Conservation (phyloP, 2,797 vertebrate genomes). For the Clarias fuscus region DNA sequence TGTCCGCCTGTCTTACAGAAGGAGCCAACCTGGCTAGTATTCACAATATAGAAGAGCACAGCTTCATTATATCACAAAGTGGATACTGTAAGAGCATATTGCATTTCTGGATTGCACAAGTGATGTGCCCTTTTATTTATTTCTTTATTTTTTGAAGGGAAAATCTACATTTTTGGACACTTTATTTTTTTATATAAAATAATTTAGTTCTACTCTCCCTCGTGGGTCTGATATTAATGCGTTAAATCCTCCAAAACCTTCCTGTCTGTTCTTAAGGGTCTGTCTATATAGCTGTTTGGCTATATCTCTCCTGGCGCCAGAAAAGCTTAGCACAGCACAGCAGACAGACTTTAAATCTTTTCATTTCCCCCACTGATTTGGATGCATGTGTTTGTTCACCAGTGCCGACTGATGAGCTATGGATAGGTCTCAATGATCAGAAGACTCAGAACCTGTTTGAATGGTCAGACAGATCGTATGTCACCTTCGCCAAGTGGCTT, state of each 20-base stretch:
- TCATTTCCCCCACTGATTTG: neutral
- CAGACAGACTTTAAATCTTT: too few relatives aligned
- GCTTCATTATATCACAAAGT: slow-evolving; percentile 87
- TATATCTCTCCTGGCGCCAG: too few relatives aligned
- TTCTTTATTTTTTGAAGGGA: too few relatives aligned
- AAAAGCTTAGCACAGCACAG: too few relatives aligned
- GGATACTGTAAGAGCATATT: slow-evolving; percentile 83
- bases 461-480: slow-evolving; percentile 87
- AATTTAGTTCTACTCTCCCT: too few relatives aligned
- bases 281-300: too few relatives aligned
- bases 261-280: too few relatives aligned
- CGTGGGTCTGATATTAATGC: too few relatives aligned
- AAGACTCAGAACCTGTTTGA: slow-evolving; percentile 89
- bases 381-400: slow-evolving; percentile 36
- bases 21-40: slow-evolving; percentile 87
- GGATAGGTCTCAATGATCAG: slow-evolving; percentile 93
- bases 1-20: slow-evolving; percentile 82
- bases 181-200: too few relatives aligned
- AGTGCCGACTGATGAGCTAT: slow-evolving; percentile 83
- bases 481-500: slow-evolving; percentile 87
- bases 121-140: too few relatives aligned
- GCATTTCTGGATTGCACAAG: neutral
- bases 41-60: slow-evolving; percentile 89
- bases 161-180: too few relatives aligned
- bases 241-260: too few relatives aligned